Percentiles rank a stretch among this genome's conserved stretches.
Conservation (phyloP, 1,140 invertebrate genomes). For the Drosophila pseudoananassae region DNA sequence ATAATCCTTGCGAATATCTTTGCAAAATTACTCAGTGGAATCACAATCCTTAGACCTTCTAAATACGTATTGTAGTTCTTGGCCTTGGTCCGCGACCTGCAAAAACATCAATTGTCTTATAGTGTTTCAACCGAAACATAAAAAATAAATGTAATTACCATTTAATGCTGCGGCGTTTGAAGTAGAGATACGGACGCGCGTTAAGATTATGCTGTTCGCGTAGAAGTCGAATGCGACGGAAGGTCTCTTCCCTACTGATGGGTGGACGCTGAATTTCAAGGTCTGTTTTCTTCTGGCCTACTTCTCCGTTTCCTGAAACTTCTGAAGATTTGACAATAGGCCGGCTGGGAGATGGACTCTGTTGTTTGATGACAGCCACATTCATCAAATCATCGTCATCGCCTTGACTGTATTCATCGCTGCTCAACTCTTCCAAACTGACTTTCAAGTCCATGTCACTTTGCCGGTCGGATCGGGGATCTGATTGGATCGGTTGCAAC, state of each 20-base stretch:
- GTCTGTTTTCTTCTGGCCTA: neutral
- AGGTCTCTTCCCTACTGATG: slow-evolving; percentile 9
- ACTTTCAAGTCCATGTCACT: slow-evolving; percentile 36
- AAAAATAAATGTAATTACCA: slow-evolving; percentile 29
- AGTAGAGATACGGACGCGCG: slow-evolving; percentile 27
- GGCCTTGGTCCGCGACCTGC: neutral
- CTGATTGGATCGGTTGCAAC: slow-evolving; percentile 10
- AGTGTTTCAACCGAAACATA: neutral
- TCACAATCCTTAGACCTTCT: neutral
- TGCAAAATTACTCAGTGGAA: slow-evolving; percentile 5
- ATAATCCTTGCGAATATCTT: neutral
- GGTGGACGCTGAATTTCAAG: slow-evolving; percentile 21
- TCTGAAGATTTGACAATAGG: slow-evolving; percentile 18
- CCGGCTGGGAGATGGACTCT: neutral
- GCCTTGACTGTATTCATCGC: slow-evolving; percentile 65
- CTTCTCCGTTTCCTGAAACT: slow-evolving; percentile 1
- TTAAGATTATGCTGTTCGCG: neutral
- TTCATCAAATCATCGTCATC: slow-evolving; percentile 71
- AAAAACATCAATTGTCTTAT: too few relatives aligned
- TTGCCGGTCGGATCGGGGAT: slow-evolving; percentile 16
- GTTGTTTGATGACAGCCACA: slow-evolving; percentile 56
- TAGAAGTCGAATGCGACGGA: slow-evolving; percentile 29
- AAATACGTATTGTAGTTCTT: slow-evolving; percentile 2
- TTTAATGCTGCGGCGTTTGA: slow-evolving; percentile 53
- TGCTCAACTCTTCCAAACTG: slow-evolving; percentile 59